Evolutionary conservation across 2,113 vertebrate genomes (phyloP), one percentile per base, ranked within the genome.

Genomic region (Odontesthes bonariensis): DNA sequence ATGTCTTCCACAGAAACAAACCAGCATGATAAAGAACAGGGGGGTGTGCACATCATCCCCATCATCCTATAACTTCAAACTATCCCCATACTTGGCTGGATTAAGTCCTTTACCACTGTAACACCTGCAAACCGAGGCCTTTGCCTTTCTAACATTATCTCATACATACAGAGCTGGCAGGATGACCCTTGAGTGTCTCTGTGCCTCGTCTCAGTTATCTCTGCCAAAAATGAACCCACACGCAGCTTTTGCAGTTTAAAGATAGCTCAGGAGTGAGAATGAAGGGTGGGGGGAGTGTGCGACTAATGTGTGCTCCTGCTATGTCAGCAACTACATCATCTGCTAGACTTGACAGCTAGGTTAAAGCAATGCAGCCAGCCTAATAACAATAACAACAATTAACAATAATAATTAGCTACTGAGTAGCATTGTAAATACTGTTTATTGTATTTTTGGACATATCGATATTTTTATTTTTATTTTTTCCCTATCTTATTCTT

Each of bases 221-320:
- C 69, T 67, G 67, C 81, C 69, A 86, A 86, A 92, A 88, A 80
- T 83, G 83, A 89, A 84, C 14, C 64, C 81, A 75, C 69, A 79
- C 88, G 77, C 86, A 73, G 73, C 68, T 75, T 58, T 73, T 83
- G 79, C 59, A 72, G 86, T 88, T 84, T 88, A 91, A 93, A 92
- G 89, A 93, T 91, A 92, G 91, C 82, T 75, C 61, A 40, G 31
- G 59, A 73, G 51, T 17, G 54, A 51, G 62, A 4, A 27, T 47
- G 74, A 46, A 17, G 78, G 27, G 66, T 42, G 75, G 16, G 42
- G 52, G 44, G 57, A 14, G 46, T 22, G 57, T 54, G 79, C 59
- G 31, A 62, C 76, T 66, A 73, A 59, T 44, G 5, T 70, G 32
- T 47, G 19, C 60, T 61, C 53, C 46, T 31, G 19, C 73, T 49